phyloP scores from a whole-genome alignment of 2,888 invertebrate genomes.

The Didymodactylos carnosus region DNA sequence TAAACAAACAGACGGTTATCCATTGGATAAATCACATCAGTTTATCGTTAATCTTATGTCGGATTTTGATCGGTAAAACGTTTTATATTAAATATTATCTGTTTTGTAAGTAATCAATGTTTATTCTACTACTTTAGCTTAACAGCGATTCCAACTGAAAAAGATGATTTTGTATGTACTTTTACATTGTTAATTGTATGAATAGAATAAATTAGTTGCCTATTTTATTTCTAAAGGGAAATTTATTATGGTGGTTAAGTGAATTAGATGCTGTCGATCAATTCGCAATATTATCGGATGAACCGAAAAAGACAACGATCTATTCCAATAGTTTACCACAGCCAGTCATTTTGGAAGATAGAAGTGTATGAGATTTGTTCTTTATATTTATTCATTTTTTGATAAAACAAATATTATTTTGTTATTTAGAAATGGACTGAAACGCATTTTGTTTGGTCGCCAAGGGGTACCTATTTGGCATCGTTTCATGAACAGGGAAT shows the following conservation, averaged over 20 bases:
- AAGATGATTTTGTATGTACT: background rate
- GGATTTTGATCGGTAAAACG: constrained; percentile 62
- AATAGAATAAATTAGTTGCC: constrained; percentile 8
- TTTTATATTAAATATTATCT: background rate
- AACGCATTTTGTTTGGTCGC: constrained; percentile 89
- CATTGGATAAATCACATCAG: constrained; percentile 81
- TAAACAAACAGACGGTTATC: constrained; percentile 67
- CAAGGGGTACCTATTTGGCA: constrained; percentile 78
- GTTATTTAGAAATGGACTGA: constrained; percentile 66
- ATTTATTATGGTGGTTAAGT: constrained; percentile 57
- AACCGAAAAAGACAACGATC: constrained; percentile 54
- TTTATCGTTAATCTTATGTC: constrained; percentile 80
- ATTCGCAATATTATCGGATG: constrained; percentile 68
- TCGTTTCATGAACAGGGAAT: constrained; percentile 89
- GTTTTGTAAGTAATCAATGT: background rate
- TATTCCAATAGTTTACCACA: constrained; percentile 76
- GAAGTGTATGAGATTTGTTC: constrained; percentile 37
- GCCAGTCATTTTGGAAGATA: constrained; percentile 55
- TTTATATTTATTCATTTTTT: constrained; percentile 4
- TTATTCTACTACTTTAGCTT: background rate
- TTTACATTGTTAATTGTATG: background rate
- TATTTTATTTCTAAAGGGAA: constrained; percentile 40
- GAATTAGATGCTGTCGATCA: constrained; percentile 91
- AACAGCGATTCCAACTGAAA: background rate
- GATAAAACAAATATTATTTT: background rate